Evolutionary conservation across 2,888 invertebrate species (phyloP).

Genomic region (Coleophora deauratella): DNA sequence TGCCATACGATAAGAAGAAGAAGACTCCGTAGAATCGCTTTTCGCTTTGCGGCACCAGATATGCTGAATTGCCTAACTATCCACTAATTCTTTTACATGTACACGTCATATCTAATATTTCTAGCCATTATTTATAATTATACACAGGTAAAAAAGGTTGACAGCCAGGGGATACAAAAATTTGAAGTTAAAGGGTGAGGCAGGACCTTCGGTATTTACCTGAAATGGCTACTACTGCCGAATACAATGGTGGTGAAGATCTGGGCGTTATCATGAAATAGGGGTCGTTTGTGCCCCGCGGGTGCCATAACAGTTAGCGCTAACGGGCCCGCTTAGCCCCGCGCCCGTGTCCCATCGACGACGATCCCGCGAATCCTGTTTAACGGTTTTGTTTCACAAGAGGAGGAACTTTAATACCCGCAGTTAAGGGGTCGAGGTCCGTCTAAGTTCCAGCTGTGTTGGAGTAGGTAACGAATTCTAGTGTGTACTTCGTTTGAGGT

Average conservation of each 20-base stretch:
- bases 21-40: too few species aligned
- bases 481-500: too few species aligned
- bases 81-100: too few species aligned
- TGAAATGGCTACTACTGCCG: constrained; percentile 1
- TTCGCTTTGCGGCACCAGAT: too few species aligned
- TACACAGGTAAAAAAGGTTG: too few species aligned
- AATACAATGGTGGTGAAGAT: background rate
- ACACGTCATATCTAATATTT: too few species aligned
- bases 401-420: constrained; percentile 11
- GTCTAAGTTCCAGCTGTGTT: background rate
- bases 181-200: too few species aligned
- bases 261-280: constrained; percentile 42
- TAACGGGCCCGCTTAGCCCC: constrained; percentile 46
- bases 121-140: too few species aligned
- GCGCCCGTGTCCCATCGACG: constrained; percentile 23
- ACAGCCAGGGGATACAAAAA: too few species aligned
- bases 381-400: constrained; percentile 26
- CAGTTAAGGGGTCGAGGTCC: constrained; percentile 1
- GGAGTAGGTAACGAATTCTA: too few species aligned
- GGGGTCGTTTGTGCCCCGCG: constrained; percentile 43
- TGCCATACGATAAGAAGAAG: background rate
- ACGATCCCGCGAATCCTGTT: constrained; percentile 38
- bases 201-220: constrained; percentile 3
- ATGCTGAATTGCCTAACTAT: too few species aligned
- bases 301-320: constrained; percentile 55